Evolutionary conservation across 35 echinoderm and acorn worm genomes (phyloP), one percentile per base, ranked within the genome.

Genomic region (Patiria miniata): DNA sequence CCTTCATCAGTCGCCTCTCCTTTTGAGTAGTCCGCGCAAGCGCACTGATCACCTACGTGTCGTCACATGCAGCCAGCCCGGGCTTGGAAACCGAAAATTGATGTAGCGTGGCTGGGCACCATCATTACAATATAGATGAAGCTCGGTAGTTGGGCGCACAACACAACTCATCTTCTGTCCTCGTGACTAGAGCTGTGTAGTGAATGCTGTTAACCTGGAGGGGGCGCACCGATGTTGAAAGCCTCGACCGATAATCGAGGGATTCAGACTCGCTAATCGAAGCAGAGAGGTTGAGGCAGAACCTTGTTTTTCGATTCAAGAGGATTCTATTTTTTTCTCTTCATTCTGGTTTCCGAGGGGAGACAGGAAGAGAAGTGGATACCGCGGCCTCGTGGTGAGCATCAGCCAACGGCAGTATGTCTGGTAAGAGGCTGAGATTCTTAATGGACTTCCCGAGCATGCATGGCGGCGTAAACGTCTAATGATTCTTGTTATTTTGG

Each of bases 111-210:
- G 19, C 65, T n/a, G 34, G 26, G 65, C 26, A 73, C 21, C 65
- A 30, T 73, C 65, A 73, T 22, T 73, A 73, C 65, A 73, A 73
- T 73, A 26, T 73, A 73, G 65, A 73, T 34, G 65, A 36, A 73
- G 8, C 65, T 73, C 65, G 34, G 65, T 73, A 14, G 65, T 12
- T 47, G 42, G 42, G 4, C 42, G 4, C 42, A 4, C 4, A 12
- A 6, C 42, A 4, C 4, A 12, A 6, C 42, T 47, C 42, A 4
- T 12, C 4, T 47, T 12, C 42, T 12, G 12, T 47, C 12, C 42
- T 12, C 42, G 42, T 4, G 42, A 47, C 42, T 12, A 47, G 4
- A 6, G 42, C 42, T 47, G 42, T 12, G 4, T 47, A 12, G 12
- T 47, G 12, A 6, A 47, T 47, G 42, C 42, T 6, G 42, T 6